Conservation (phyloP, 2,888 invertebrate species). For the Amblyjoppa fuscipennis region DNA sequence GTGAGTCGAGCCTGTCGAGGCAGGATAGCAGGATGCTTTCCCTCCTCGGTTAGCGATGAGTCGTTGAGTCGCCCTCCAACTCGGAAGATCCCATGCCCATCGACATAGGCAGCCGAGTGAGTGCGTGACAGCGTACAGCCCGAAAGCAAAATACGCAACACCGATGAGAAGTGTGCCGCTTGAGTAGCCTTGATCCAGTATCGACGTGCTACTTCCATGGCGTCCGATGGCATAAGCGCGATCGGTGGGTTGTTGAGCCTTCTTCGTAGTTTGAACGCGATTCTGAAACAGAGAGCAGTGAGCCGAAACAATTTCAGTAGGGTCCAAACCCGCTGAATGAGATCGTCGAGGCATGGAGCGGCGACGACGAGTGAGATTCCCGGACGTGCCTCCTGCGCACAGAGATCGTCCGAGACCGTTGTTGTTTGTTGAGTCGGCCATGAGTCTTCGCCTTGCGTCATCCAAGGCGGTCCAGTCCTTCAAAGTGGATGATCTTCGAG, state of each 20-base stretch:
- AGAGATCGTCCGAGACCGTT: neutral
- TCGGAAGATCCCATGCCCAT: too few relatives aligned
- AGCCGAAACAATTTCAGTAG: neutral
- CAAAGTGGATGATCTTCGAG: neutral
- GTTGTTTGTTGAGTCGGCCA: neutral
- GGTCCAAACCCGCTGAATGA: neutral
- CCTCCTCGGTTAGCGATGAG: too few relatives aligned
- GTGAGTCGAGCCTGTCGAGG: too few relatives aligned
- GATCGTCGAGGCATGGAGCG: neutral
- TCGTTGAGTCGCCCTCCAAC: too few relatives aligned
- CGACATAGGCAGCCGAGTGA: too few relatives aligned
- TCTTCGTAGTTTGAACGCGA: neutral
- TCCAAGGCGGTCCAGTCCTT: conserved; percentile 4
- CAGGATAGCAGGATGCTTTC: too few relatives aligned
- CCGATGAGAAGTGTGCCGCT: conserved; percentile 24
- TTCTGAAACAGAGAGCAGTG: neutral
- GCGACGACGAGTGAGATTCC: neutral
- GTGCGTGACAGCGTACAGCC: too few relatives aligned
- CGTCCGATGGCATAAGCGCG: neutral
- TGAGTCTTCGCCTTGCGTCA: neutral
- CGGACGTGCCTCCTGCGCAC: neutral
- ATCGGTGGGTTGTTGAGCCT: neutral
- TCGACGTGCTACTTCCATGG: conserved; percentile 11
- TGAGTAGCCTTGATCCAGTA: conserved; percentile 58
- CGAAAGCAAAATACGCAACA: neutral